phyloP scores from a whole-genome alignment of 2,888 invertebrate genomes.

The Pandemis heparana region DNA sequence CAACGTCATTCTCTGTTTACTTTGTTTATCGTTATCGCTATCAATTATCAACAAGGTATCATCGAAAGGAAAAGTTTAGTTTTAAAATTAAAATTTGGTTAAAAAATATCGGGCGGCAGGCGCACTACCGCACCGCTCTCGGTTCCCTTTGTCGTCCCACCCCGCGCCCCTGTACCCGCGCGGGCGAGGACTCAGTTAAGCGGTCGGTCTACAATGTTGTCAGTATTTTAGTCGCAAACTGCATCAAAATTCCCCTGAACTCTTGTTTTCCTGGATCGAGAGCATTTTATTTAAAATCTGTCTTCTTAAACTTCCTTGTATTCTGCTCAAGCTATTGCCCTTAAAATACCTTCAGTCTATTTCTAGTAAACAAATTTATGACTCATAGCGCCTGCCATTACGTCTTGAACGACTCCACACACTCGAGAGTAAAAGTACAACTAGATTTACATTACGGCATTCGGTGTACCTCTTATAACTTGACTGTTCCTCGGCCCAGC shows the following conservation, averaged over 20 bases:
- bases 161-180: too few species aligned
- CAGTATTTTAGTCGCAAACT: too few species aligned
- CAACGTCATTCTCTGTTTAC: constrained; percentile 65
- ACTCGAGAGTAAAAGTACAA: background rate
- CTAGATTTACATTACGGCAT: background rate
- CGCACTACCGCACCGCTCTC: too few species aligned
- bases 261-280: background rate
- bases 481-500: background rate
- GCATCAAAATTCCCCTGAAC: too few species aligned
- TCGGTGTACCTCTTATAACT: background rate
- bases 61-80: constrained; percentile 6
- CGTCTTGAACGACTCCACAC: background rate
- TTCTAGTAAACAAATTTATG: background rate
- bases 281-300: background rate
- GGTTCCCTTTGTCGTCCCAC: too few species aligned
- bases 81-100: background rate
- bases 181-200: too few species aligned
- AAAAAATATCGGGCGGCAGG: too few species aligned
- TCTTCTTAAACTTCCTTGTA: background rate
- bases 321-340: background rate
- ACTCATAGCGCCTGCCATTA: background rate
- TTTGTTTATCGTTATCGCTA: constrained; percentile 69
- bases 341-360: background rate
- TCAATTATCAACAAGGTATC: constrained; percentile 47
- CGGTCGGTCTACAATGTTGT: too few species aligned